Evolutionary conservation across 1,140 invertebrate species (phyloP).

Genomic region (Bombus waltoni): DNA sequence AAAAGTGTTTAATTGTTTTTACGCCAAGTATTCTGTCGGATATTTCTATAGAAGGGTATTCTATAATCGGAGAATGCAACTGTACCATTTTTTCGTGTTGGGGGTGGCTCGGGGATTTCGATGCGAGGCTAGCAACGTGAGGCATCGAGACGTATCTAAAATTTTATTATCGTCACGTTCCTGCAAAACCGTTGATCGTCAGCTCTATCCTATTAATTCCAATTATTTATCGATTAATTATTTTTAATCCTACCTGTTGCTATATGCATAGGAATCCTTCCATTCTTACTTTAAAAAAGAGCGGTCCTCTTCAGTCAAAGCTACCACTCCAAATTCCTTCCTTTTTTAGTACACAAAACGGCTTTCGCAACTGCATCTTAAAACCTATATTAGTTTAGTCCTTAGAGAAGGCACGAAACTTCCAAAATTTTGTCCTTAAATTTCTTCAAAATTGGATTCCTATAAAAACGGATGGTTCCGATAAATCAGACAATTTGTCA

Average conservation of each 20-base stretch:
- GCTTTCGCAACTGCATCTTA: neutral
- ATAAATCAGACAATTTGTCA: neutral
- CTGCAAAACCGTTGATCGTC: neutral
- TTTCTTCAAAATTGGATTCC: neutral
- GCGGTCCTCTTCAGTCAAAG: too few species aligned
- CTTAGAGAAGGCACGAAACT: neutral
- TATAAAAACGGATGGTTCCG: neutral
- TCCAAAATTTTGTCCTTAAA: neutral
- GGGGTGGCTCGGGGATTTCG: constrained; percentile 63
- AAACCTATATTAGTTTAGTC: neutral
- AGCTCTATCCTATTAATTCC: neutral
- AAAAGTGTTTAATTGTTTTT: neutral
- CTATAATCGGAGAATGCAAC: neutral
- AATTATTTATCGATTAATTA: neutral
- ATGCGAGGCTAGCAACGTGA: constrained; percentile 53
- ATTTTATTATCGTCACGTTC: neutral
- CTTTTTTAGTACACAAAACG: neutral
- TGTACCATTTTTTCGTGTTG: neutral
- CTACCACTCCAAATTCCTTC: neutral
- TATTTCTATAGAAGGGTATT: neutral
- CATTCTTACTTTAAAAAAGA: neutral
- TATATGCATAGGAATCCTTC: neutral
- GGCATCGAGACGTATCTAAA: constrained; percentile 16
- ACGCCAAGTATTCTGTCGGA: neutral
- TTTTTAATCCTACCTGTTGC: constrained; percentile 2